phyloP scores from a whole-genome alignment of 2,797 vertebrate genomes.

The Yasuhikotakia modesta region DNA sequence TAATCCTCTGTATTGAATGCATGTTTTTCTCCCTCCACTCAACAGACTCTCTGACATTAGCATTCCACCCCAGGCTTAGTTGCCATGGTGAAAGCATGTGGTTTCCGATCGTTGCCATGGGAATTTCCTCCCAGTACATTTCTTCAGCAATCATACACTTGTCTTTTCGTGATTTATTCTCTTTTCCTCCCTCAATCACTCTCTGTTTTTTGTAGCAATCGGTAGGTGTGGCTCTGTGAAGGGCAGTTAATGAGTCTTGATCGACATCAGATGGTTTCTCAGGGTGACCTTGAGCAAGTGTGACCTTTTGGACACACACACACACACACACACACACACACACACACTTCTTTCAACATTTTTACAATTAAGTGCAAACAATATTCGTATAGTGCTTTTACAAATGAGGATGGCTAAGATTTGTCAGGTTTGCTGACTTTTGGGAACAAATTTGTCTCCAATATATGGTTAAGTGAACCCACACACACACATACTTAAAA shows the following conservation, averaged over 20 bases:
- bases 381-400: no score
- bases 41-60: conserved; percentile 35
- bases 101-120: conserved; percentile 54
- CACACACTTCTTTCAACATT: no score
- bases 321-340: background rate
- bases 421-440: no score
- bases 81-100: conserved; percentile 56
- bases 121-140: conserved; percentile 46
- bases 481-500: background rate
- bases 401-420: no score
- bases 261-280: conserved; percentile 16
- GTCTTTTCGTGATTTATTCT: conserved; percentile 30
- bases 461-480: no score
- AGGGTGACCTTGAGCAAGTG: conserved; percentile 35
- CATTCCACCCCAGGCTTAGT: conserved; percentile 43
- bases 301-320: conserved; percentile 1
- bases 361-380: no score
- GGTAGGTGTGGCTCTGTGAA: conserved; percentile 4
- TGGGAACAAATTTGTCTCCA: no score
- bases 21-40: conserved; percentile 11
- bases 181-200: conserved; percentile 8
- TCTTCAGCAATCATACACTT: conserved; percentile 39
- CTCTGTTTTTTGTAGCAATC: background rate
- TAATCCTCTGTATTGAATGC: background rate
- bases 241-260: conserved; percentile 27